Evolutionary conservation across 2,888 invertebrate genomes (phyloP).

Genomic region (Cheilosia vulpina): DNA sequence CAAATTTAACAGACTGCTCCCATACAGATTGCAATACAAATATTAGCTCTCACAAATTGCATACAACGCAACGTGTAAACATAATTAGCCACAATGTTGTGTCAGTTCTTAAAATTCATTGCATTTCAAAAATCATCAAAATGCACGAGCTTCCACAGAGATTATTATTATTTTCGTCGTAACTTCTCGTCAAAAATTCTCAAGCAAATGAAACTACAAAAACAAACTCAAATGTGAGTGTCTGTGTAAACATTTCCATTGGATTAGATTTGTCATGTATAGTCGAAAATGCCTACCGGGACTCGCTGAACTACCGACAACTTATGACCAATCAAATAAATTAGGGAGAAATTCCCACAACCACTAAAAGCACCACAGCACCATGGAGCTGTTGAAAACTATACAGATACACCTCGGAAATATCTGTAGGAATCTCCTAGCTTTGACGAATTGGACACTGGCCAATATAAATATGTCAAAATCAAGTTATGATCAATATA

Average conservation of each 20-base stretch:
- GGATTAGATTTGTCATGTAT: slow-evolving; percentile 47
- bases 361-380: slow-evolving; percentile 36
- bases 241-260: slow-evolving; percentile 47
- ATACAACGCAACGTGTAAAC: slow-evolving; percentile 21
- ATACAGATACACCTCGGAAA: slow-evolving; percentile 36
- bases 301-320: slow-evolving; percentile 35
- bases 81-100: slow-evolving; percentile 21
- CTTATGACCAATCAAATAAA: slow-evolving; percentile 37
- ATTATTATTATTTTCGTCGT: background rate
- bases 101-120: slow-evolving; percentile 2
- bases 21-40: background rate
- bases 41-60: background rate
- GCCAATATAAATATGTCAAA: slow-evolving; percentile 72
- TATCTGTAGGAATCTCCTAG: slow-evolving; percentile 48
- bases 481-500: slow-evolving; percentile 70
- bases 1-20: slow-evolving; percentile 1
- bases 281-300: slow-evolving; percentile 8
- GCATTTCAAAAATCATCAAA: slow-evolving; percentile 7
- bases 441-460: slow-evolving; percentile 63
- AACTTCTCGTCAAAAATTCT: background rate
- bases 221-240: background rate
- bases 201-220: background rate
- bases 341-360: slow-evolving; percentile 48
- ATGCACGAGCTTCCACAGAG: background rate
- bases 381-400: slow-evolving; percentile 4